Evolutionary conservation across 2,113 vertebrate genomes (phyloP), one percentile per base, ranked within the genome.

Genomic region (Chunga burmeisteri): DNA sequence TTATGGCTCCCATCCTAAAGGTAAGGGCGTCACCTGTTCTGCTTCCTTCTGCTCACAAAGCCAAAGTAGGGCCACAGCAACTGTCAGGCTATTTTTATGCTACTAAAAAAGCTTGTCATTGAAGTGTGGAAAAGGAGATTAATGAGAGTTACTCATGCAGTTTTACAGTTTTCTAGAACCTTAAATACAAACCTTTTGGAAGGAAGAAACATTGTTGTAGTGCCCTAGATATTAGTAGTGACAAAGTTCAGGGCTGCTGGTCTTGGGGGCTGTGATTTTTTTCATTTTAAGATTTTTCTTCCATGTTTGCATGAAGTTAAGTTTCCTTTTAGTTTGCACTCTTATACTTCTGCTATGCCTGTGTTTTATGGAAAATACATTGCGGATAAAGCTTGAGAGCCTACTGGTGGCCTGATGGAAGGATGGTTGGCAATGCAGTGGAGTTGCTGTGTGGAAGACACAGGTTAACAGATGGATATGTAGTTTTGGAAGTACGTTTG

Each of bases 1-100:
- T 99, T n/a, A 99, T 99, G 99, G 98, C 99, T 97, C 99, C 99
- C n/a, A 99, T 99, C 96, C 98, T 99, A 52, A 99, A 99, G 99
- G 99, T 99, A 98, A 98, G 78, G 59, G 44, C 47, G 3, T 50
- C 32, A 8, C 59, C 61, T 68, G 29, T 20, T 77, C 21, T 18
- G 55, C 71, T 79, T 42, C 56, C 50, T 68, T 19, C 27, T 85
- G 30, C 78, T 78, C 47, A 22, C 53, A 19, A 65, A 23, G 40
- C 20, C 42, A 3, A 46, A 12, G 29, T 9, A 23, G 6, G 12
- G 17, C 49, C 20, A 5, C n/a, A 11, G 15, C 68, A 42, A 9
- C 61, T 3, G 3, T 18, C 25, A 7, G 67, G 21, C 40, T 56
- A 0, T 9, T 72, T 58, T 29, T 32, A 3, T 16, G 46, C 72